Evolutionary conservation across 2,888 invertebrate genomes (phyloP).

Genomic region (Eueremaeus valkanovi): DNA sequence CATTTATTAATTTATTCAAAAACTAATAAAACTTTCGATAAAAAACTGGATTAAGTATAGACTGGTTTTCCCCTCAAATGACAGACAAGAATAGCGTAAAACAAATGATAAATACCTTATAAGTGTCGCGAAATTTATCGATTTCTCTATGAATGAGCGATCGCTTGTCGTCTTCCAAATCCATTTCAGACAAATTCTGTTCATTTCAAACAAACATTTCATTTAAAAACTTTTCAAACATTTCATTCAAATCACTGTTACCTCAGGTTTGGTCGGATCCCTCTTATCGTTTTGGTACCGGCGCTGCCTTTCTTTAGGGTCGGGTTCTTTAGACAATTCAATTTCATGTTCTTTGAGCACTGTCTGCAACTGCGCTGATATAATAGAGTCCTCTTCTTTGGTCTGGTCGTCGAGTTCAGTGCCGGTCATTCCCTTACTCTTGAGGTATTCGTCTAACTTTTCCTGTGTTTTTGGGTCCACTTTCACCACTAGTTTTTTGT

Average conservation of each 20-base stretch:
- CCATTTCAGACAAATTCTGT: constrained; percentile 58
- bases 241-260: neutral
- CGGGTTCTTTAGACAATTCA: constrained; percentile 54
- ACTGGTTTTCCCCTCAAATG: too few species aligned
- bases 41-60: neutral
- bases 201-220: constrained; percentile 8
- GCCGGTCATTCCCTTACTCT: constrained; percentile 44
- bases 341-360: constrained; percentile 77
- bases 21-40: neutral
- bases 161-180: constrained; percentile 92
- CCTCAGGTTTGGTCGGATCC: constrained; percentile 34
- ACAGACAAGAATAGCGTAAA: neutral
- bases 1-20: neutral
- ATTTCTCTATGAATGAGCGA: constrained; percentile 95
- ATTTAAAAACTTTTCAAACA: neutral
- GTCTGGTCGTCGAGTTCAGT: constrained; percentile 66
- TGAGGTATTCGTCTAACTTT: constrained; percentile 75
- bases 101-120: constrained; percentile 70
- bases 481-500: constrained; percentile 85
- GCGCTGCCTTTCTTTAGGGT: constrained; percentile 43
- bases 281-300: neutral
- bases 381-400: constrained; percentile 67
- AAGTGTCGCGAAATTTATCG: constrained; percentile 92
- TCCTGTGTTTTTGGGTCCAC: constrained; percentile 96
- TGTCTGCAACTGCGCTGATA: constrained; percentile 70